Evolutionary conservation across 2,113 vertebrate species (phyloP), one percentile per base, ranked within the genome.

Genomic region (Gadus macrocephalus): DNA sequence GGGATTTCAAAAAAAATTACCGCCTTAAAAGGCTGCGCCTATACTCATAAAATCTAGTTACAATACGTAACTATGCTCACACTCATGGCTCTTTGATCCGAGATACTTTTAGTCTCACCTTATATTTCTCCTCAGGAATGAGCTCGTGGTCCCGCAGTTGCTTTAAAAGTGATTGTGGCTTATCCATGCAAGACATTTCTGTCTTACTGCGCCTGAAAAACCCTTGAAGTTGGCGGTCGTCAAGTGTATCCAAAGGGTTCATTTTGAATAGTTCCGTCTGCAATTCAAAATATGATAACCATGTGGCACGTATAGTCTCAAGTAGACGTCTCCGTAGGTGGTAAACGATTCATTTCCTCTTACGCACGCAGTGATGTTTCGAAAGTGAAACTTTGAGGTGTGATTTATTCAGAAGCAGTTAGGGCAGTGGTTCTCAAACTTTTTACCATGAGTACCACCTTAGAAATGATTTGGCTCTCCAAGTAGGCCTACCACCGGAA

Each of bases 71-170:
- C 20, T 20, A 20, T 20, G 20, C 20, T 20, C 20, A 20, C 20
- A 20, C 20, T 20, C 31, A 35, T 35, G 31, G 2, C 25, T 25
- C 4, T 25, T 25, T 1, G 25, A 25, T 25, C 25, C 25, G 25
- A 25, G 25, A 25, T 25, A 25, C 25, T 0, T 35, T 4, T 35
- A 6, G 4, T 35, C 72, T 79, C 66, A 85, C 91, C 87, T 84
- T 2, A 69, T 83, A 89, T 0, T 8, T 22, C 0, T 90, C 68
- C 4, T 90, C 88, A 0, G 78, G 69, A 5, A 93, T 64, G 58
- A 93, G 78, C 66, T 85, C 15, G 67, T 90, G 11, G 17, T 92
- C 92, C n/a, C 75, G 53, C 31, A 93, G 86, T 76, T 90, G 86
- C 7, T 17, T 71, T 19, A 93, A 77, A 1, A 92, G 85, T 0